A percentile compares a stretch with the other conserved stretches of the same genome.
Conservation (phyloP, 2,113 vertebrate species). For the Macrotis lagotis region DNA sequence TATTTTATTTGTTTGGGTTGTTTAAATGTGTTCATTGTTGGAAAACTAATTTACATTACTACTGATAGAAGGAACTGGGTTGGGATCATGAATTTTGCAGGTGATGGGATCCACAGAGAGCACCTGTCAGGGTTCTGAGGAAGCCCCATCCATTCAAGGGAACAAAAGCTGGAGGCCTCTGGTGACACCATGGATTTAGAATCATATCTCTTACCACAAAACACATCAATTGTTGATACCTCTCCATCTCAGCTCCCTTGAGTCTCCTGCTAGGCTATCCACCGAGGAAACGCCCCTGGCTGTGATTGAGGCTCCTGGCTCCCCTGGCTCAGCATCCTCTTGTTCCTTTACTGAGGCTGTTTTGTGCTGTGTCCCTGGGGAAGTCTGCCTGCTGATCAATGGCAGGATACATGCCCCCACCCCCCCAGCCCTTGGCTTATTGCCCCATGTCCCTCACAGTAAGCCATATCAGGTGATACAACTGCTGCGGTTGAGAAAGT, state of each 20-base stretch:
- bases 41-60: not conserved
- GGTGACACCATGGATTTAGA: not conserved
- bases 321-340: not conserved
- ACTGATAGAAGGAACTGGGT: not conserved
- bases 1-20: not conserved
- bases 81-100: not conserved
- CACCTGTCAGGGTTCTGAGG: not conserved
- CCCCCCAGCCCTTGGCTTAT: not conserved
- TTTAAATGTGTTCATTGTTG: not conserved
- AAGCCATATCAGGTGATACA: not conserved
- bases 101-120: not conserved
- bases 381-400: fast-evolving
- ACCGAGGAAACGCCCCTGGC: not conserved
- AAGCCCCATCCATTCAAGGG: not conserved
- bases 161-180: not conserved
- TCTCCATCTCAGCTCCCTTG: not conserved
- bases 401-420: not conserved
- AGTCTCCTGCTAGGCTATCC: not conserved
- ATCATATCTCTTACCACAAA: not conserved
- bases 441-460: not conserved
- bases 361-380: slow-evolving; percentile 7
- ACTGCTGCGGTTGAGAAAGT: not conserved
- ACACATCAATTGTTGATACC: not conserved
- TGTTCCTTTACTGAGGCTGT: not conserved
- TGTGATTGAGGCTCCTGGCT: not conserved